Base-by-base conservation (phyloP, 2,888 invertebrate species). In the Harpagoxenus sublaevis region DNA sequence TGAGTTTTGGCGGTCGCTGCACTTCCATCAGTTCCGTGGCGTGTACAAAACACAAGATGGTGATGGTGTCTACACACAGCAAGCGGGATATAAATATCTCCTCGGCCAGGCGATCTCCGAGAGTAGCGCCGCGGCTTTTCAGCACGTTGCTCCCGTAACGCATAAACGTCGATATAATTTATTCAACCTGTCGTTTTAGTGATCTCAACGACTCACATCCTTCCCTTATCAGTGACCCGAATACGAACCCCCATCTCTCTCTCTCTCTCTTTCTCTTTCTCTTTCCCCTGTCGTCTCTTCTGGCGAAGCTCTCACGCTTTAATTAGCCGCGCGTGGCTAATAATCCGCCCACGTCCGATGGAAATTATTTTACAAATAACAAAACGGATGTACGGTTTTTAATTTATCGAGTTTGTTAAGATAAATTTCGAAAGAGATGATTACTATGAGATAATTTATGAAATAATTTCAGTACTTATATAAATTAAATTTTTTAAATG, bases 171-270 rank as follows among this genome's bases (percentile, higher is more conserved):
- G 83, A 89, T 89, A 89, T 91, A 90, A 92, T 92, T 92, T 92
- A 89, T 91, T 90, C 89, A 90, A 90, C 89, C 88, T 89, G 88
- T 90, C 89, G 88, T 90, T 68, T 68, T 90, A 89, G 87, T 85
- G 88, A 89, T 89, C 88, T 84, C 88, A 92, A 92, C 92, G 89
- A 91, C 86, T 92, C 92, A 90, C 86, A 92, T 92, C 92, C 92
- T 90, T 91, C 89, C 88, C 89, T 89, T 89, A 90, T 87, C 86
- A 57, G 83, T 89, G 90, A 89, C 89, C 85, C 86, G 87, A 89
- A 89, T 89, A 73, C 78, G 75, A 55, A 18, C 42, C 31, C 39
- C 23, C n/a, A n/a, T n/a, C 51, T 81, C 73, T 77, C 71, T 84
- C 75, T 83, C 81, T 84, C 77, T 81, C 70, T 77, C 74, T 84